These are phyloP conservation scores for Hemicentrotus pulcherrimus DNA, from an alignment of 35 echinoderm and acorn worm species.

Conservation along the genomic window DNA sequence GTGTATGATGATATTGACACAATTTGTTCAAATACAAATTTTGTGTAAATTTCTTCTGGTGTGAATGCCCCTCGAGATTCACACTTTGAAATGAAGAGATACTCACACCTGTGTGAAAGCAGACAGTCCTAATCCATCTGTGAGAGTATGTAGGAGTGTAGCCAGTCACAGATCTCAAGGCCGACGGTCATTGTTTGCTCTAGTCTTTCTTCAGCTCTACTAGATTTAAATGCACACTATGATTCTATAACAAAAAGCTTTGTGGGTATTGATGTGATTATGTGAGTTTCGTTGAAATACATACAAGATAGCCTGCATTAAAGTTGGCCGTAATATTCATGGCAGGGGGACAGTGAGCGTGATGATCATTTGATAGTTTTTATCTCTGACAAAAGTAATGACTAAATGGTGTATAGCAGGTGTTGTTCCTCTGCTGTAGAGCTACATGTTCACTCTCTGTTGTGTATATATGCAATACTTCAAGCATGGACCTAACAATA, in stretches of 20 bases:
- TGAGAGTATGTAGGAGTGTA: neutral
- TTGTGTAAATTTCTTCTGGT: neutral
- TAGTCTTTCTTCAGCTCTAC: neutral
- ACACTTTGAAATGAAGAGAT: constrained; percentile 1
- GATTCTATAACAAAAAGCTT: neutral
- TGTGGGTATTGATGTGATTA: neutral
- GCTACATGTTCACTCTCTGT: neutral
- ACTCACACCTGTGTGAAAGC: neutral
- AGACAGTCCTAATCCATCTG: neutral
- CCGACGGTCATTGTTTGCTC: neutral
- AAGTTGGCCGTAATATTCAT: neutral
- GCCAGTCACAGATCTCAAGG: neutral
- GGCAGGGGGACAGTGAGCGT: neutral
- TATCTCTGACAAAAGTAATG: neutral
- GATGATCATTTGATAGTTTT: neutral
- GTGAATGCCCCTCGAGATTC: neutral
- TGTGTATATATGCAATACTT: neutral
- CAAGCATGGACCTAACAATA: neutral
- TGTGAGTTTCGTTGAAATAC: neutral
- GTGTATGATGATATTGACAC: no score
- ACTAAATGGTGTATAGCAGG: neutral
- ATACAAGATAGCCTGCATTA: neutral
- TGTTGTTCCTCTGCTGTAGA: neutral
- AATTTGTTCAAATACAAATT: no score
- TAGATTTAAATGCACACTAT: neutral